A percentile compares a stretch with the other conserved stretches of the same genome.
phyloP scores from a whole-genome alignment of 2,888 invertebrate species.

The Laothoe populi region DNA sequence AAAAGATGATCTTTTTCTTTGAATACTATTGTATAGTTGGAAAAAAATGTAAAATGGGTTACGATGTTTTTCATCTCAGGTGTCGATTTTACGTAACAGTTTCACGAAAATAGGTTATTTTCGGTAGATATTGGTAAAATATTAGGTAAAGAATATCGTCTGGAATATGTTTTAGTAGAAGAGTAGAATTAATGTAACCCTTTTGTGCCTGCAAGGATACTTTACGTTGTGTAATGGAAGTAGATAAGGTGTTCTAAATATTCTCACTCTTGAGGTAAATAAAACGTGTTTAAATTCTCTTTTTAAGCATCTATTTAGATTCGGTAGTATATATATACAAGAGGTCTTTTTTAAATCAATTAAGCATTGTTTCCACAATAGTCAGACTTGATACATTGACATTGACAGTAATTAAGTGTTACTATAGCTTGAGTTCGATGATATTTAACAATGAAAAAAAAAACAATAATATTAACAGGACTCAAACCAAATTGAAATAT shows the following conservation, averaged over 20 bases:
- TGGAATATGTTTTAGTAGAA: neutral
- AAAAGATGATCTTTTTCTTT: neutral
- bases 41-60: neutral
- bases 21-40: neutral
- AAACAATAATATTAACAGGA: no score
- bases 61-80: neutral
- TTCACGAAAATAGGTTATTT: slow-evolving; percentile 5
- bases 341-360: no score
- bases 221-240: neutral
- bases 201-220: neutral
- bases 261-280: neutral
- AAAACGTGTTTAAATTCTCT: neutral
- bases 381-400: no score
- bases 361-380: no score
- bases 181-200: neutral
- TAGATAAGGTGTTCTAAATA: neutral
- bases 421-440: no score
- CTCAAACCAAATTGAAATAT: no score
- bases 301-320: neutral
- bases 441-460: no score
- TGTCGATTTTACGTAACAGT: neutral
- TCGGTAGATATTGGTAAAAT: neutral
- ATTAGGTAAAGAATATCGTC: neutral
- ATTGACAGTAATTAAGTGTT: no score
- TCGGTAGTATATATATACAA: no score